These are phyloP conservation scores for Lophura nycthemera DNA, from an alignment of 2,113 vertebrate species.

Conservation along the genomic window DNA sequence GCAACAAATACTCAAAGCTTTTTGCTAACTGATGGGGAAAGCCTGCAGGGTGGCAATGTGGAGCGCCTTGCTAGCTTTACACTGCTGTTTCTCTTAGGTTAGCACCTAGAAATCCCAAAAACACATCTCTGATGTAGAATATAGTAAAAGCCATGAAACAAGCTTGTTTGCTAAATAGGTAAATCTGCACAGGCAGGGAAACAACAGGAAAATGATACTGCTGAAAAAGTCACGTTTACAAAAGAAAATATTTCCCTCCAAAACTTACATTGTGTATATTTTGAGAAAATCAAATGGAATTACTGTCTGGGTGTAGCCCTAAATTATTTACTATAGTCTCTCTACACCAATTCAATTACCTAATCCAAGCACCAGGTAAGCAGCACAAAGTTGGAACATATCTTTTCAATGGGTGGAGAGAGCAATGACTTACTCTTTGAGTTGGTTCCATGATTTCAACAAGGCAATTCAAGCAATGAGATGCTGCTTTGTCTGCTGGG, in stretches of 20 bases:
- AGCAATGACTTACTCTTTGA: not conserved
- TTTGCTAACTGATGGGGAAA: not conserved
- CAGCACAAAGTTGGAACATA: not conserved
- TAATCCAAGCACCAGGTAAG: not conserved
- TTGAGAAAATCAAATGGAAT: not conserved
- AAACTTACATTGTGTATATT: not conserved
- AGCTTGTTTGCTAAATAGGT: slow-evolving; percentile 5
- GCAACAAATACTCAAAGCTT: not conserved
- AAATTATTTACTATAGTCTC: not conserved
- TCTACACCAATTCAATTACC: not conserved
- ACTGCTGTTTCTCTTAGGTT: not conserved
- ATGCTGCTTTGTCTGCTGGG: not conserved
- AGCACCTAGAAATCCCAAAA: not conserved
- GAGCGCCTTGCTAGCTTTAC: not conserved
- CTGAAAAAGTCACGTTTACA: not conserved
- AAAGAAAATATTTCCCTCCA: not conserved
- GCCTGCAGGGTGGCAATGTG: not conserved
- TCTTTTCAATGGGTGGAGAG: not conserved
- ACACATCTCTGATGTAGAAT: not conserved
- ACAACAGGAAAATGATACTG: not conserved
- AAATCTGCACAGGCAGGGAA: not conserved
- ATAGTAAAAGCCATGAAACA: not conserved
- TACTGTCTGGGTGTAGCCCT: not conserved
- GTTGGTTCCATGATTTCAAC: not conserved
- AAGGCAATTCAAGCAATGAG: not conserved